Evolutionary conservation across 1,140 invertebrate species (phyloP).

Genomic region (Druon quercuslanigerum): DNA sequence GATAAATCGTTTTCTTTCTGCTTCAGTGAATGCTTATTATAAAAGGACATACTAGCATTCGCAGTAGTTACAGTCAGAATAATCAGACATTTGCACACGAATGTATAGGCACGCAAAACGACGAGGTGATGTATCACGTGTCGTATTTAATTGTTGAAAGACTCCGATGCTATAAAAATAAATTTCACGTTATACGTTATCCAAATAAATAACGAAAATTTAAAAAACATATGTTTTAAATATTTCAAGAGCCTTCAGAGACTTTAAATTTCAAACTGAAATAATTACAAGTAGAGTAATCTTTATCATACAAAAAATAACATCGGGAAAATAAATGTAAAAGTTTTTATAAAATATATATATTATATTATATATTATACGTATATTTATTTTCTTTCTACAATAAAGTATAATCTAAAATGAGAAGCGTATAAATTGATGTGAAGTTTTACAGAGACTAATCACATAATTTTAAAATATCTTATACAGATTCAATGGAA

Average conservation of each 20-base stretch:
- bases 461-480: conserved; percentile 5
- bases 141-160: background rate
- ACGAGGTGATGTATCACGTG: background rate
- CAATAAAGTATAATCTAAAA: background rate
- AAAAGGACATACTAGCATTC: conserved; percentile 7
- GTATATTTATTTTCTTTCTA: background rate
- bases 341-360: background rate
- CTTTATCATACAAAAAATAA: background rate
- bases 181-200: background rate
- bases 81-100: background rate
- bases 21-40: conserved; percentile 11
- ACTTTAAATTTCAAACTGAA: background rate
- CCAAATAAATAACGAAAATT: background rate
- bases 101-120: background rate
- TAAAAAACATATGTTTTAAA: too few relatives aligned
- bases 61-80: background rate
- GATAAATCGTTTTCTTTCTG: conserved; percentile 26
- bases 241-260: too few relatives aligned
- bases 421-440: background rate
- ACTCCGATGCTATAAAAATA: too few relatives aligned
- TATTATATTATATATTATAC: too few relatives aligned
- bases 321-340: too few relatives aligned
- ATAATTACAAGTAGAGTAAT: background rate
- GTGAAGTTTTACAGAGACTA: background rate
- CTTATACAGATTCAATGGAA: background rate